phyloP scores from a whole-genome alignment of 2,113 vertebrate genomes.

The Platanista minor region DNA sequence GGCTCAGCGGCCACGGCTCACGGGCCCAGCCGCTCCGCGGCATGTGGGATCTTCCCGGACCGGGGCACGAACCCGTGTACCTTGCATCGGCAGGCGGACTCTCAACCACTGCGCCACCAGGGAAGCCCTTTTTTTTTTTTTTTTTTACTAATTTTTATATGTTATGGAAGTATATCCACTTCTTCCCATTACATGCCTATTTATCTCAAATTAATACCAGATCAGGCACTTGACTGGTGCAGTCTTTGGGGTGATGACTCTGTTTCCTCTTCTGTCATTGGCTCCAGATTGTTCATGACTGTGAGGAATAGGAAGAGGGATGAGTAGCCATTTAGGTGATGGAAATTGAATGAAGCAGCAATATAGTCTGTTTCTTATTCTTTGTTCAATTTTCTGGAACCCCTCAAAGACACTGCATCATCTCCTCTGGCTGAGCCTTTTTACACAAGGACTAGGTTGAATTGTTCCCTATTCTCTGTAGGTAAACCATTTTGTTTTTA shows the following conservation, averaged over 20 bases:
- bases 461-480: not conserved
- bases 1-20: no score
- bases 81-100: no score
- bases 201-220: not conserved
- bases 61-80: no score
- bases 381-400: conserved; percentile 20
- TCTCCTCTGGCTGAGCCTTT: not conserved
- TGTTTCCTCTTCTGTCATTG: not conserved
- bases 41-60: no score
- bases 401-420: not conserved
- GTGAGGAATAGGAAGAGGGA: not conserved
- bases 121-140: no score
- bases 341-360: not conserved
- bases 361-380: not conserved
- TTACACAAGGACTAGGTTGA: not conserved
- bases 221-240: not conserved
- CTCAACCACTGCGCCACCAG: no score
- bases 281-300: not conserved
- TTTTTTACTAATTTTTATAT: not conserved
- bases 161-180: not conserved
- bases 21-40: no score
- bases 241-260: not conserved
- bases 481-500: not conserved
- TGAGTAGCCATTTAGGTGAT: not conserved
- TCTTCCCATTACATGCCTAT: not conserved